These are phyloP conservation scores for Solenopsis fugax DNA, from an alignment of 1,140 invertebrate species.

Conservation along the genomic window DNA sequence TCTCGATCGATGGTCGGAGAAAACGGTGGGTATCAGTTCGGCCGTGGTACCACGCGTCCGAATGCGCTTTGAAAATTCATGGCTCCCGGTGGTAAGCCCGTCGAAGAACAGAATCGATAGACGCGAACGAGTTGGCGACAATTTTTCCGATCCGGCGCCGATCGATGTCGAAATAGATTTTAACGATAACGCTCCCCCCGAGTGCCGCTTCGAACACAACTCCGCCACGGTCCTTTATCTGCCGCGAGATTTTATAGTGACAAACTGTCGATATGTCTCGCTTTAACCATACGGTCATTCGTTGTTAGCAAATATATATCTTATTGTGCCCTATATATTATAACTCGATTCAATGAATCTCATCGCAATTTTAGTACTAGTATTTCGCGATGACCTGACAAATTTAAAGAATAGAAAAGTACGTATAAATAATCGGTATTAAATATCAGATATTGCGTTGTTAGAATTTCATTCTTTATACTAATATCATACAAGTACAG, in stretches of 20 bases:
- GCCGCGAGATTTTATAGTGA: conserved; percentile 52
- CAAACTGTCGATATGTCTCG: conserved; percentile 48
- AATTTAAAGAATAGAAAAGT: neutral
- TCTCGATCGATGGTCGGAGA: conserved; percentile 62
- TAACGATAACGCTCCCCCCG: conserved; percentile 59
- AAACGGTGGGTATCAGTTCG: conserved; percentile 62
- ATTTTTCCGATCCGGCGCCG: conserved; percentile 59
- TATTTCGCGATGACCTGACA: neutral
- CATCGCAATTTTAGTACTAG: neutral
- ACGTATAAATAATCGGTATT: neutral
- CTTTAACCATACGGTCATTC: conserved; percentile 8
- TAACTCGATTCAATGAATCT: neutral
- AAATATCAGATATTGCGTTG: neutral
- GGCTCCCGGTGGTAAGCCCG: conserved; percentile 60
- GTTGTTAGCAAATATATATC: neutral
- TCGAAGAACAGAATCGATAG: conserved; percentile 62
- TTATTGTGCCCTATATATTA: neutral
- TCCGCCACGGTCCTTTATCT: conserved; percentile 42
- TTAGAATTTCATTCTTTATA: neutral
- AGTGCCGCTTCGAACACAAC: conserved; percentile 21
- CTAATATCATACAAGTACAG: too few species aligned
- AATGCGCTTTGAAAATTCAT: conserved; percentile 71
- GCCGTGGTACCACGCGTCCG: conserved; percentile 29
- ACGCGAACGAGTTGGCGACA: conserved; percentile 68
- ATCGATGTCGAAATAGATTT: conserved; percentile 62